A percentile compares a stretch with the other conserved stretches of the same genome.
These are phyloP conservation scores for Euura lappo DNA, from an alignment of 1,140 invertebrate genomes.

Conservation along the genomic window DNA sequence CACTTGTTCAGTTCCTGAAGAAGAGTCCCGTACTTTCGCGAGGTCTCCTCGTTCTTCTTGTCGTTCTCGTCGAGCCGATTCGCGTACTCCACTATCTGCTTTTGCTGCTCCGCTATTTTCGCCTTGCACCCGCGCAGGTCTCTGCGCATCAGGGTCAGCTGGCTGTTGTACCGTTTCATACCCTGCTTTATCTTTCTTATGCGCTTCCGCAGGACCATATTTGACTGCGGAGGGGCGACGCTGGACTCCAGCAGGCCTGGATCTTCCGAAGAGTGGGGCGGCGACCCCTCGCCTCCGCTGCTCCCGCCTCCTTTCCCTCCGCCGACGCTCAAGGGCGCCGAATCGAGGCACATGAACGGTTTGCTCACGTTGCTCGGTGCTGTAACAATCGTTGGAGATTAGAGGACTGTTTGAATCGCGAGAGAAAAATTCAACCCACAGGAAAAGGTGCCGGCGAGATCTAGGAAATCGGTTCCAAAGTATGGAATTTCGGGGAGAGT, in stretches of 20 bases:
- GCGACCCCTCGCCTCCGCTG: constrained; percentile 53
- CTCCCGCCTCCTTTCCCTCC: constrained; percentile 50
- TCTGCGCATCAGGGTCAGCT: constrained; percentile 74
- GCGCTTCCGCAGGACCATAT: constrained; percentile 83
- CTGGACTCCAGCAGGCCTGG: constrained; percentile 63
- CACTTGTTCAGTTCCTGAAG: constrained; percentile 87
- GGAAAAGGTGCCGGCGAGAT: constrained; percentile 72
- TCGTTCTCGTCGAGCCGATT: constrained; percentile 85
- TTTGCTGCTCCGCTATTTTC: constrained; percentile 82
- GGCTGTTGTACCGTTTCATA: constrained; percentile 86
- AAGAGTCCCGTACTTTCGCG: constrained; percentile 85
- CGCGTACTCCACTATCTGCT: constrained; percentile 82
- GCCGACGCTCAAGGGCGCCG: constrained; percentile 61
- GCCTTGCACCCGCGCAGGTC: constrained; percentile 79
- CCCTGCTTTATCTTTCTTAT: constrained; percentile 87
- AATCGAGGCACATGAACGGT: constrained; percentile 69
- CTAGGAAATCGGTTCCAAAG: constrained; percentile 82
- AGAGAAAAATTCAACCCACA: constrained; percentile 59
- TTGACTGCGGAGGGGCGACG: constrained; percentile 75
- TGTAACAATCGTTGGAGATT: constrained; percentile 36
- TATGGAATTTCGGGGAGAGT: constrained; percentile 86
- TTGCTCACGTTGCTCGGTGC: constrained; percentile 67
- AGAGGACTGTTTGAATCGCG: constrained; percentile 15
- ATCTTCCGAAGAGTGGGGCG: constrained; percentile 55
- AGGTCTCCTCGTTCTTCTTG: constrained; percentile 88